These are phyloP conservation scores for Seriola aureovittata DNA, from an alignment of 2,113 vertebrate genomes.

Conservation along the genomic window DNA sequence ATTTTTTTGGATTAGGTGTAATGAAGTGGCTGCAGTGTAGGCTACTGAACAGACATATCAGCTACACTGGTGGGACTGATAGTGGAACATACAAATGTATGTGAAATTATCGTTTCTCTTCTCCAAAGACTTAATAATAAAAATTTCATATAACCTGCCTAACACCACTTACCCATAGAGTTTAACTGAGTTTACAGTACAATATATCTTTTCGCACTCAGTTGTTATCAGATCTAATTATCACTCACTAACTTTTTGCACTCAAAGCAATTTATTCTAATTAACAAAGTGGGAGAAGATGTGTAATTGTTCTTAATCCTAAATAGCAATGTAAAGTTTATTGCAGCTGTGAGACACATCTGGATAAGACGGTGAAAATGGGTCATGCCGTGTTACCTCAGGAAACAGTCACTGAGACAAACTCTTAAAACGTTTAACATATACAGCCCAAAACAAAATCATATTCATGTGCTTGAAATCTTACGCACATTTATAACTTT, in stretches of 20 bases:
- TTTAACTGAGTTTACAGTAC: too few species aligned
- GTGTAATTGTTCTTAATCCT: neutral
- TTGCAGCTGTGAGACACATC: neutral
- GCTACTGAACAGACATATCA: neutral
- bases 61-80: too few species aligned
- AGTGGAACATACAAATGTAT: too few species aligned
- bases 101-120: too few species aligned
- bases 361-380: neutral
- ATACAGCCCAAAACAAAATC: neutral
- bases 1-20: neutral
- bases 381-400: neutral
- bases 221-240: neutral
- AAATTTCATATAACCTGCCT: too few species aligned
- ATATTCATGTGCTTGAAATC: neutral
- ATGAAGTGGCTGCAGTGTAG: neutral
- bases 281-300: neutral
- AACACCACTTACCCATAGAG: too few species aligned
- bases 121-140: too few species aligned
- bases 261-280: neutral
- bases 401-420: neutral
- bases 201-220: too few species aligned
- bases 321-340: neutral
- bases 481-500: neutral
- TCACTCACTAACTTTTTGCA: neutral
- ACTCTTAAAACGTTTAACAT: neutral